phyloP scores from a whole-genome alignment of 2,113 vertebrate species.

The Telmatochromis sp. region DNA sequence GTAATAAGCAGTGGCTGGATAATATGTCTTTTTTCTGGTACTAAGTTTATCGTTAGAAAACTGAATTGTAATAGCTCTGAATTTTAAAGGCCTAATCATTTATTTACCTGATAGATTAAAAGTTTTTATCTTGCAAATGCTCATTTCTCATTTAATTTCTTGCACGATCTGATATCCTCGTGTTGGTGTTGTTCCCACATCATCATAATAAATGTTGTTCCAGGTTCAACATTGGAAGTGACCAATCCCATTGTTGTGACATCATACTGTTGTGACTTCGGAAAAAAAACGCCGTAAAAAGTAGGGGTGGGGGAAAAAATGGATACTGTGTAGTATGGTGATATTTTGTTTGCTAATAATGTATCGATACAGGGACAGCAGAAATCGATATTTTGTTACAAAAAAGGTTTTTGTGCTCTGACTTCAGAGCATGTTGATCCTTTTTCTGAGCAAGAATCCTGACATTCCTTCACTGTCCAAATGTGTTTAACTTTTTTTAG shows the following conservation, averaged over 20 bases:
- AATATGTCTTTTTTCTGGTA: neutral
- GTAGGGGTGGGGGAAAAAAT: no score
- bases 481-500: fast-evolving
- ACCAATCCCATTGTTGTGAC: neutral
- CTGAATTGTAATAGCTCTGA: neutral
- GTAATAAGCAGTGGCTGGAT: neutral
- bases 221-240: neutral
- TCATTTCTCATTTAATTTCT: neutral
- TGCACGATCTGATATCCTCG: neutral
- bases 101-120: neutral
- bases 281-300: fast-evolving
- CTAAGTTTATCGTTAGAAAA: neutral
- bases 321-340: fast-evolving
- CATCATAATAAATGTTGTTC: neutral
- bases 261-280: fast-evolving
- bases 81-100: neutral
- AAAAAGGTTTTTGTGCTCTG: no score
- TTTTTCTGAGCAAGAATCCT: no score
- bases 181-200: neutral
- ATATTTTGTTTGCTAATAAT: no score
- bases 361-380: no score
- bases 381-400: no score
- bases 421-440: no score
- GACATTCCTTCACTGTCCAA: no score
- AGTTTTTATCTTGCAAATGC: neutral